Base-by-base conservation (phyloP, 2,113 vertebrate genomes). In the Thryonomys swinderianus region DNA sequence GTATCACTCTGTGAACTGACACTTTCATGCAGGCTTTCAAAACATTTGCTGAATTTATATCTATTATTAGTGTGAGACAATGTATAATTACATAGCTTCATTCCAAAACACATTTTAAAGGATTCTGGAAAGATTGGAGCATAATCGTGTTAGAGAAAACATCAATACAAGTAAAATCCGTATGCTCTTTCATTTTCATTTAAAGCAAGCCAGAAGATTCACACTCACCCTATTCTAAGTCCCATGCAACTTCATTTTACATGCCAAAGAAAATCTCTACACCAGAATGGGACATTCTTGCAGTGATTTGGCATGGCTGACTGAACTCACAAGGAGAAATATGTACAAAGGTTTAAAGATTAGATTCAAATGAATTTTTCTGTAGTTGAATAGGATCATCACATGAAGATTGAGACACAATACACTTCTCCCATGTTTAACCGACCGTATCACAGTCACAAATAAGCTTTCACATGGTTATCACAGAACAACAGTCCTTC, bases 131-230 rank as follows among this genome's bases (percentile, higher is more conserved):
- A 59, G 7, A 48, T 18, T 90, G 18, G 1, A 91, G 55, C 42
- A 73, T 90, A 97, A 92, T 64, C 73, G 96, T 96, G 95, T 89
- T 91, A 96, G 16, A 93, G 61, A 74, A 53, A 67, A 53, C 55
- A 95, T 94, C 13, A 89, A 78, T 88, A 86, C 14, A 96, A 97
- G 95, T 96, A 40, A 97, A 93, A 42, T 87, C 21, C 57, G 40
- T 91, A 1, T 59, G 10, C 9, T 25, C 96, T 98, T 64, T 45
- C 40, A 71, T 95, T 96, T 34, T 62, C 37, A 34, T 34, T 92
- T 87, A 57, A 95, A 92, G 57, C 16, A 64, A 94, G 10, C n/a
- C 94, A n/a, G 37, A 10, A 87, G 83, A 88, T 25, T 91, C 86
- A 62, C 6, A 61, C 1, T 84, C 90, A 95, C 40, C 81, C 95